These are phyloP conservation scores for Mico argentatus DNA, from an alignment of 2,797 vertebrate genomes.

Conservation along the genomic window DNA sequence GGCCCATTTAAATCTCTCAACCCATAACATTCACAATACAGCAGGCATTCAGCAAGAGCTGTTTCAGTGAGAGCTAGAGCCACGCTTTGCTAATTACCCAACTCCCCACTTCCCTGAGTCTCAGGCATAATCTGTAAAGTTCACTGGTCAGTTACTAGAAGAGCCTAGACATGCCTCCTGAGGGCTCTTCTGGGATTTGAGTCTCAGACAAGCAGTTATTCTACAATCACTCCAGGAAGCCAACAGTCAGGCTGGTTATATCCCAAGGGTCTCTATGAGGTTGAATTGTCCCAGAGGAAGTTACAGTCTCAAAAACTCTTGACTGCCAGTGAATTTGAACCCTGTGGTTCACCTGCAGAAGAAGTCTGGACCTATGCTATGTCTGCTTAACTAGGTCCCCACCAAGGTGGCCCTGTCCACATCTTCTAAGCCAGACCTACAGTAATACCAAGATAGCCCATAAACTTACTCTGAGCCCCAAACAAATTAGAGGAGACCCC, in stretches of 20 bases:
- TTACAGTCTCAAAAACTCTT: slow-evolving; percentile 44
- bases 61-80: not conserved
- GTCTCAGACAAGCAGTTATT: not conserved
- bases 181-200: not conserved
- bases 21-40: not conserved
- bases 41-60: not conserved
- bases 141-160: not conserved
- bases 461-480: not conserved
- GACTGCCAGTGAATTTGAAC: not conserved
- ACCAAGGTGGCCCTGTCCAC: not conserved
- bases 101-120: not conserved
- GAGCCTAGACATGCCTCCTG: not conserved
- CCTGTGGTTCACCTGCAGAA: not conserved
- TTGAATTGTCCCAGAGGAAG: not conserved
- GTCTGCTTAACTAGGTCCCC: not conserved
- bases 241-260: not conserved
- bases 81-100: not conserved
- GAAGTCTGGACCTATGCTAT: not conserved
- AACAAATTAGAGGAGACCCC: not conserved
- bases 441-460: not conserved
- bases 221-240: not conserved
- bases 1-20: not conserved
- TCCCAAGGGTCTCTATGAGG: not conserved
- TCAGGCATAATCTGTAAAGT: not conserved
- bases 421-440: slow-evolving; percentile 8